Conservation (phyloP, 2,888 invertebrate genomes). For the Machimus rusticus region DNA sequence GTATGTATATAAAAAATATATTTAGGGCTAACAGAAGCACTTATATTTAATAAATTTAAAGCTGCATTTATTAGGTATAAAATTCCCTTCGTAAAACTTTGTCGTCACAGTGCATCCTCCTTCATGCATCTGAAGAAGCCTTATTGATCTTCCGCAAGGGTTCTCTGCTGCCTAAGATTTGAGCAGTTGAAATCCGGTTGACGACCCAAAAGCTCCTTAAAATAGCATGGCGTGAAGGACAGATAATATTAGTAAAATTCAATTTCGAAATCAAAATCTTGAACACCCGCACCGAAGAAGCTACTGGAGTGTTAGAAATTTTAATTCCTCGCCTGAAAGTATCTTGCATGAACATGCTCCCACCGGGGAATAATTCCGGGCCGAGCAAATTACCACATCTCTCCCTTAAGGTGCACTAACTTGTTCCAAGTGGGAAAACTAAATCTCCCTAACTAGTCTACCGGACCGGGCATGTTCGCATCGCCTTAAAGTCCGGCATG, state of each 20-base stretch:
- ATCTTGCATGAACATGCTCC: not conserved
- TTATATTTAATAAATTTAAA: not conserved
- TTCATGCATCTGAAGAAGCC: not conserved
- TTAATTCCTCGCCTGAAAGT: not conserved
- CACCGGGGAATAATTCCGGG: not conserved
- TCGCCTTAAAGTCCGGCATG: not conserved
- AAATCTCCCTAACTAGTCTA: not conserved
- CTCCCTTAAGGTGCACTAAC: slow-evolving; percentile 14
- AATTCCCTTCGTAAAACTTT: not conserved
- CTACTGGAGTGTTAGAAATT: not conserved
- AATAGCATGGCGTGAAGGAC: not conserved
- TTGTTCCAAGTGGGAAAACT: not conserved
- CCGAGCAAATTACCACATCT: not conserved
- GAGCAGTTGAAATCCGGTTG: not conserved
- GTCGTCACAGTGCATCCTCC: not conserved
- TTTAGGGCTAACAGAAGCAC: too few relatives aligned
- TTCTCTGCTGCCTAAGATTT: not conserved
- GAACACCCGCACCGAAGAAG: not conserved
- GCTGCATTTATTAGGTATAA: not conserved
- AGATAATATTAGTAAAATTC: not conserved
- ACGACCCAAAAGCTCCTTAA: not conserved
- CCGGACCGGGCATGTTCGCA: not conserved
- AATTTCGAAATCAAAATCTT: not conserved
- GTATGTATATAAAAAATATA: too few relatives aligned
- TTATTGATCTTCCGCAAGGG: not conserved